Conservation (phyloP, 2,113 vertebrate genomes). For the Corythornis madagascariensis region DNA sequence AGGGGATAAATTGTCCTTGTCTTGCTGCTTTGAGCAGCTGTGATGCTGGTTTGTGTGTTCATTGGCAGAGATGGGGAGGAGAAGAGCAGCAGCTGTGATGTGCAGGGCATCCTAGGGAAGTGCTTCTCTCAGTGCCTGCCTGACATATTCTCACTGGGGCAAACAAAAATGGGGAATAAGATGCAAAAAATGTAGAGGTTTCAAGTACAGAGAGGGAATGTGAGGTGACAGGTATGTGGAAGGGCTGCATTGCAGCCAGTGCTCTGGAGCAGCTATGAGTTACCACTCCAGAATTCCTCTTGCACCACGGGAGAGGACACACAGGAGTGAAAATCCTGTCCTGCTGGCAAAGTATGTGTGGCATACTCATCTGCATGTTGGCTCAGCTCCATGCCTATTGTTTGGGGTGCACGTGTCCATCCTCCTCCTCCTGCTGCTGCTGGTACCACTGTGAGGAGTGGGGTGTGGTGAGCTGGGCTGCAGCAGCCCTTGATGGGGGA, state of each 20-base stretch:
- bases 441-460: accelerated
- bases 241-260: constrained; percentile 36
- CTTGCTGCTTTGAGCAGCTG: not conserved
- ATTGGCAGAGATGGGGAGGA: accelerated
- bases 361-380: constrained; percentile 49
- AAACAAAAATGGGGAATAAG: not conserved
- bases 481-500: not conserved
- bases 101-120: not conserved
- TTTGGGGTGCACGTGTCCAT: not conserved
- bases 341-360: not conserved
- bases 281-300: constrained; percentile 55
- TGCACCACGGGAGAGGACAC: constrained; percentile 28
- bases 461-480: not conserved
- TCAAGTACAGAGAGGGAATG: constrained; percentile 7
- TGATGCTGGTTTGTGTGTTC: not conserved
- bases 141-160: not conserved
- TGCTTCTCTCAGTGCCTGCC: not conserved
- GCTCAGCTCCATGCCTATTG: constrained; percentile 12
- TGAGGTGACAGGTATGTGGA: constrained; percentile 1
- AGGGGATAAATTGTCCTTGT: not conserved
- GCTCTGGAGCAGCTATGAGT: constrained; percentile 21
- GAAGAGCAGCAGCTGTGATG: not conserved
- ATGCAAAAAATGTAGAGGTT: constrained; percentile 15
- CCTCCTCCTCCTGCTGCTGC: not conserved
- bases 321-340: constrained; percentile 35